Conservation (phyloP, 2,797 vertebrate species). For the Balearica regulorum region DNA sequence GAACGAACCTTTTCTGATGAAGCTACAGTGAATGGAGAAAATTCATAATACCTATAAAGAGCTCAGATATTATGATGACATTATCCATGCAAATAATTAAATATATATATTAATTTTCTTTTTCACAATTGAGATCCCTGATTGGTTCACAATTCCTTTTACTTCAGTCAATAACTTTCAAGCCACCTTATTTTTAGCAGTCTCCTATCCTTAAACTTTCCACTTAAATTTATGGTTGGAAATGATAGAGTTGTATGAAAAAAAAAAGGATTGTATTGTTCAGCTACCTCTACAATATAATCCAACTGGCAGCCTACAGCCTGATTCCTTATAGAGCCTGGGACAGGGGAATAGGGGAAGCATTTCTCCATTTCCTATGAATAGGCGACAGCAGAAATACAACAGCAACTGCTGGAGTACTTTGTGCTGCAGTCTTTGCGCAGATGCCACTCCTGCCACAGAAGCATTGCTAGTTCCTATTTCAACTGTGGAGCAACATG, state of each 20-base stretch:
- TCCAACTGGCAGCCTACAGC: not conserved
- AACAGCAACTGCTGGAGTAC: not conserved
- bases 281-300: not conserved
- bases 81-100: conserved; percentile 1
- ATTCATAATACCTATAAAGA: not conserved
- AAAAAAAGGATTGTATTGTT: not conserved
- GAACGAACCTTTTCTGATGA: not conserved
- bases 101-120: not conserved
- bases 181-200: not conserved
- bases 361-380: not conserved
- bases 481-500: not conserved
- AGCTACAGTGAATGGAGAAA: not conserved
- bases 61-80: not conserved
- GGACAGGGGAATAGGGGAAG: not conserved
- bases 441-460: not conserved
- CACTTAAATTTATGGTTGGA: conserved; percentile 14
- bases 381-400: not conserved
- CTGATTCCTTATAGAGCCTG: not conserved
- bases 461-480: not conserved
- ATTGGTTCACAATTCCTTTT: conserved; percentile 19
- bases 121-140: not conserved
- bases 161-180: not conserved
- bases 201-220: not conserved
- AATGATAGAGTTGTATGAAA: not conserved
- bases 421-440: not conserved